Evolutionary conservation across 2,797 vertebrate genomes (phyloP), one percentile per base, ranked within the genome.

Genomic region (Phoxinus dragarum): DNA sequence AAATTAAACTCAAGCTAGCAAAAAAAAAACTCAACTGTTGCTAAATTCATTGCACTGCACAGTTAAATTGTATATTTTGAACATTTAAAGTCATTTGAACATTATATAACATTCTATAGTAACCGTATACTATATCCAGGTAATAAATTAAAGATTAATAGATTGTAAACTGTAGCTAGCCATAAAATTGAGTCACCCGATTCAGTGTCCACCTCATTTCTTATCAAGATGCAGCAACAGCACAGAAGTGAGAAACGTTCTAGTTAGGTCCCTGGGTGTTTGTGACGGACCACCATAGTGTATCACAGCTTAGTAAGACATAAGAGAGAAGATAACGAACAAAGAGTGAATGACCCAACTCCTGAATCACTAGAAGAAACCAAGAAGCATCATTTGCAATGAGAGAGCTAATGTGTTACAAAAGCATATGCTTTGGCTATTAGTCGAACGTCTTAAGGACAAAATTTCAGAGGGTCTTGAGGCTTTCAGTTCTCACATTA

Each of bases 351-450:
- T 3, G 27, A 31, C 52, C 27, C 27, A 69, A 61, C 11, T 34
- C 9, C 44, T 10, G 61, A 71, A 21, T 6, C 72, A 59, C 56
- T 54, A 81, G 19, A 52, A 14, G 11, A 86, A 85, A 54, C 10
- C 6, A 84, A 54, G 34, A 47, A 42, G 81, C 44, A 9, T 78
- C 67, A 86, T 87, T 78, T 81, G 47, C 76, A 83, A 38, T 61
- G 36, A 69, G 23, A 31, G 12, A 9, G 4, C 42, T 38, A 82
- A 80, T 38, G 27, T 34, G 31, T 72, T 59, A 84, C 34, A 69
- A 76, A 90, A 88, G n/a, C 27, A 56, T 84, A 82, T 87, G 74
- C 42, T 42, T 14, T 75, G 44, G 79, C 38, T 47, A 56, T 40
- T 64, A 71, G 59, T 44, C 17, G 16, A 27, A 88, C 59, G 66